These are phyloP conservation scores for Ennomos quercinarius DNA, from an alignment of 2,888 invertebrate species.

Conservation along the genomic window DNA sequence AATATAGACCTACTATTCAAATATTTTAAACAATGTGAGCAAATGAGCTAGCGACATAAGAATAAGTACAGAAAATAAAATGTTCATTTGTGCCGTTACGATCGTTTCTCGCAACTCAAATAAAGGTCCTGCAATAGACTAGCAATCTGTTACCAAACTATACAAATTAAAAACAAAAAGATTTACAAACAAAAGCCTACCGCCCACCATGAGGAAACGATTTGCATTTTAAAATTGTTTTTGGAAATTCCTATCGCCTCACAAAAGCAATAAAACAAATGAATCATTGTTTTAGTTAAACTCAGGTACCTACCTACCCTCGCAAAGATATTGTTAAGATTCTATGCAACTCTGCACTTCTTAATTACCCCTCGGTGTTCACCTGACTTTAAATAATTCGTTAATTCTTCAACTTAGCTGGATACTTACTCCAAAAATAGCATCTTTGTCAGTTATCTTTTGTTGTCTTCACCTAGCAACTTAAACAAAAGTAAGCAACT, in stretches of 20 bases:
- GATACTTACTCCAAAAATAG: slow-evolving; percentile 52
- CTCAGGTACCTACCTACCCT: slow-evolving; percentile 63
- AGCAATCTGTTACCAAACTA: slow-evolving; percentile 65
- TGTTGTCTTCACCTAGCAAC: slow-evolving; percentile 51
- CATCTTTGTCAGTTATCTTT: slow-evolving; percentile 42
- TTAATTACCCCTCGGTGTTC: slow-evolving; percentile 57
- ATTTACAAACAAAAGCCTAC: slow-evolving; percentile 44
- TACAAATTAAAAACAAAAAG: slow-evolving; percentile 4
- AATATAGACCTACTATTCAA: too few species aligned
- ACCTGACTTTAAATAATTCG: slow-evolving; percentile 62
- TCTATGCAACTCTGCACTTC: slow-evolving; percentile 42
- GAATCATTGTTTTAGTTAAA: slow-evolving; percentile 65
- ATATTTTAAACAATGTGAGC: too few species aligned
- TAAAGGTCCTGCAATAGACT: slow-evolving; percentile 45
- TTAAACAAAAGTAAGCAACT: slow-evolving; percentile 48
- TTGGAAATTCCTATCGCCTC: slow-evolving; percentile 39
- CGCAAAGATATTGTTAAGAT: slow-evolving; percentile 52
- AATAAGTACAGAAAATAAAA: not conserved
- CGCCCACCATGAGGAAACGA: slow-evolving; percentile 66
- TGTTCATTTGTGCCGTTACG: slow-evolving; percentile 66
- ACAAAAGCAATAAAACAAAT: slow-evolving; percentile 55
- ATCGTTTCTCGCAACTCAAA: slow-evolving; percentile 53
- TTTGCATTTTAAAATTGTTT: slow-evolving; percentile 40
- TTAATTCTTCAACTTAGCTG: slow-evolving; percentile 56
- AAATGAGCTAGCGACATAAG: not conserved